These are phyloP conservation scores for Eulimnadia texana DNA, from an alignment of 1,140 invertebrate species.

Conservation along the genomic window DNA sequence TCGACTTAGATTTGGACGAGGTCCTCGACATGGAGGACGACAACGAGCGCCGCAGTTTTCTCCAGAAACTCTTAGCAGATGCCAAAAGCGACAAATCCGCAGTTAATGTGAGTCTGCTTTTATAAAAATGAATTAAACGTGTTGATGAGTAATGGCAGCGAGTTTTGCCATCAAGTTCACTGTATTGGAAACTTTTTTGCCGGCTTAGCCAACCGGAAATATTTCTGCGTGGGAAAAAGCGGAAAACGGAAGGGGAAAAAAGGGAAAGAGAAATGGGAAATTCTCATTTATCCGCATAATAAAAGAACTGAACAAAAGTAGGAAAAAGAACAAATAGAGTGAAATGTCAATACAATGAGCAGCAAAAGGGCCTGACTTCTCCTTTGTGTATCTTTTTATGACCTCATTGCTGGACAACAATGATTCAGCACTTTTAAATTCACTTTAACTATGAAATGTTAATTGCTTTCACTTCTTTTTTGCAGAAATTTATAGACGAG, in stretches of 20 bases:
- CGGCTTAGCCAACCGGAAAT: neutral
- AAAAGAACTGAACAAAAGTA: too few relatives aligned
- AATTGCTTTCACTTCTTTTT: neutral
- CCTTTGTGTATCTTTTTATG: neutral
- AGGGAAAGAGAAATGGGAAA: too few relatives aligned
- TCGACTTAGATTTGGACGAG: constrained; percentile 87
- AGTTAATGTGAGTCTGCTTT: constrained; percentile 16
- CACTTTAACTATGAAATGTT: neutral
- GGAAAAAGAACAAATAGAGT: too few relatives aligned
- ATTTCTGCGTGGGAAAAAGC: neutral
- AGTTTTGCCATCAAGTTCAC: neutral
- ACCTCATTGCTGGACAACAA: neutral
- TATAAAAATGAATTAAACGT: neutral
- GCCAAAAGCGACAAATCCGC: constrained; percentile 18
- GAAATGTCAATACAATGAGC: too few relatives aligned
- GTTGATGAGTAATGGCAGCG: neutral
- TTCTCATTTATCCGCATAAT: too few relatives aligned
- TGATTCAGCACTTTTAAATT: too few relatives aligned
- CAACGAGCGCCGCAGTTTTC: constrained; percentile 60
- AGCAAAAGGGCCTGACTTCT: neutral
- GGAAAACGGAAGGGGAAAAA: neutral
- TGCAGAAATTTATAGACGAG: constrained; percentile 18
- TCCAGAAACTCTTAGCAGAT: constrained; percentile 27
- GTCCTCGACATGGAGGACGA: constrained; percentile 81
- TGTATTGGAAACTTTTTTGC: neutral